These are phyloP conservation scores for Theocolax elegans DNA, from an alignment of 1,140 invertebrate species.

Conservation along the genomic window DNA sequence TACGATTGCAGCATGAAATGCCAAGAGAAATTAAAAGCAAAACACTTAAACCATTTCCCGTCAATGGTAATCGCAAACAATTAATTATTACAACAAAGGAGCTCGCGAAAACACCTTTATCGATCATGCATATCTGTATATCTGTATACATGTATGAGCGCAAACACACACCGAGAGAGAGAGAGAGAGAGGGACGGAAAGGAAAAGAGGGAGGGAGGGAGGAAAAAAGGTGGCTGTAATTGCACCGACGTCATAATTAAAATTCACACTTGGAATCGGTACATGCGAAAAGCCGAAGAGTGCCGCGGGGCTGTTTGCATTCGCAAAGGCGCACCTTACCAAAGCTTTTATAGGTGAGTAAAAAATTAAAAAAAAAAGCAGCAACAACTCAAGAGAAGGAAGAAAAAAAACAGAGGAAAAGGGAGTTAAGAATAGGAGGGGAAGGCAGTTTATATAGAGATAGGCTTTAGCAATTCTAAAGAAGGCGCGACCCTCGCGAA, in stretches of 20 bases:
- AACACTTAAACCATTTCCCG: too few species aligned
- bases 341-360: not conserved
- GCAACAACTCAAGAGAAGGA: not conserved
- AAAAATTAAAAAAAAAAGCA: not conserved
- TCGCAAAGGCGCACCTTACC: not conserved
- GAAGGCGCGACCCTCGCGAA: slow-evolving; percentile 11
- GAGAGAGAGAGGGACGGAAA: too few species aligned
- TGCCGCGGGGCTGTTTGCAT: slow-evolving; percentile 9
- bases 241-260: slow-evolving; percentile 14
- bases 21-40: too few species aligned
- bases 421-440: slow-evolving; percentile 2
- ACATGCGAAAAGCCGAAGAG: not conserved
- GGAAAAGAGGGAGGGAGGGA: too few species aligned
- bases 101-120: too few species aligned
- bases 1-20: too few species aligned
- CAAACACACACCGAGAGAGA: too few species aligned
- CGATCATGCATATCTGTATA: too few species aligned
- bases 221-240: too few species aligned
- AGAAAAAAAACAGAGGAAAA: slow-evolving; percentile 8
- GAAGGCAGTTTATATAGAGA: slow-evolving; percentile 20
- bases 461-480: slow-evolving; percentile 47
- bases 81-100: too few species aligned
- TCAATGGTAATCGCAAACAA: too few species aligned
- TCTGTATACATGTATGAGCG: too few species aligned
- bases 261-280: slow-evolving; percentile 2